A percentile compares a stretch with the other conserved stretches of the same genome.
Conservation (phyloP, 1,140 invertebrate genomes). For the Tetramorium simillimum region DNA sequence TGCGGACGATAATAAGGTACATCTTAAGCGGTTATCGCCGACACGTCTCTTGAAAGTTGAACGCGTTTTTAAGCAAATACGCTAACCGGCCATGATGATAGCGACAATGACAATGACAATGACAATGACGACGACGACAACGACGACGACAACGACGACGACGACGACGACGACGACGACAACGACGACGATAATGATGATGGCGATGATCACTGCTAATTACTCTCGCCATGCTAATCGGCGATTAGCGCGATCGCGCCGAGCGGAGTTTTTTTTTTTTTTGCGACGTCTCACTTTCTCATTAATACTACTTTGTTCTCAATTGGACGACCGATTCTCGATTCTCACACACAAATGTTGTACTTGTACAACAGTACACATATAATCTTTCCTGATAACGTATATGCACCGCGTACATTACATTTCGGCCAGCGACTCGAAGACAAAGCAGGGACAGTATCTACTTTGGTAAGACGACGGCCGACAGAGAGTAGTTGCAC, state of each 20-base stretch:
- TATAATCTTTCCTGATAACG: background rate
- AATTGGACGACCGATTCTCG: constrained; percentile 11
- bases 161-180: background rate
- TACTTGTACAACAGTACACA: background rate
- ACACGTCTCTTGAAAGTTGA: constrained; percentile 9
- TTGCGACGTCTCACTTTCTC: constrained; percentile 11
- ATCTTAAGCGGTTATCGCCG: background rate
- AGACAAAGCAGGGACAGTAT: constrained; percentile 62
- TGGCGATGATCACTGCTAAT: constrained; percentile 17
- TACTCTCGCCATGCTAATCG: constrained; percentile 8
- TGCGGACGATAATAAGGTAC: background rate
- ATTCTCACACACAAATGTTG: background rate
- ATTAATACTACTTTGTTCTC: background rate
- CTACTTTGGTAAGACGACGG: constrained; percentile 72
- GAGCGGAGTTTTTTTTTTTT: constrained; percentile 50
- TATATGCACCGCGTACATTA: constrained; percentile 49
- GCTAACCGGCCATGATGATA: background rate
- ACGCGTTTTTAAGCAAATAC: constrained; percentile 2
- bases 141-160: too few relatives aligned
- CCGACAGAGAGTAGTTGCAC: constrained; percentile 68
- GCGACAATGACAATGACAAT: background rate
- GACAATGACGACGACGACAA: background rate
- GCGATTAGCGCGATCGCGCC: constrained; percentile 36
- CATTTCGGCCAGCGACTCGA: constrained; percentile 47
- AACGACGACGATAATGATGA: background rate